A percentile compares a stretch with the other conserved stretches of the same genome.
Conservation (phyloP, 2,888 invertebrate genomes). For the Ophion ventricosus region DNA sequence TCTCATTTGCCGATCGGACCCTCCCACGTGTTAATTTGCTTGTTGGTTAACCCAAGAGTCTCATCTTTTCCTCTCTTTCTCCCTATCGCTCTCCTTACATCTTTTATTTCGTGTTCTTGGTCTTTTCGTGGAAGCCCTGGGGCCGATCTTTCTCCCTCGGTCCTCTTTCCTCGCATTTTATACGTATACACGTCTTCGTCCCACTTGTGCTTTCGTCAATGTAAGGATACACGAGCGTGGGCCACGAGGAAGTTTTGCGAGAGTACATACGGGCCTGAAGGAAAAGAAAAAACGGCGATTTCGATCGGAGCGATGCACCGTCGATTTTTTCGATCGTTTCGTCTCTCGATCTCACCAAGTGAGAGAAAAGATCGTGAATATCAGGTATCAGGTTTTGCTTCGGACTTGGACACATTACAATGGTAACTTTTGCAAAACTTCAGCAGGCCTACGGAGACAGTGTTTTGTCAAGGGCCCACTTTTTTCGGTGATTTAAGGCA, state of each 20-base stretch:
- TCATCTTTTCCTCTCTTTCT: slow-evolving; percentile 60
- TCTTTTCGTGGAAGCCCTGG: slow-evolving; percentile 67
- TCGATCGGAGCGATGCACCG: slow-evolving; percentile 44
- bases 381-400: too few species aligned
- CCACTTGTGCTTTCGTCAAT: slow-evolving; percentile 39
- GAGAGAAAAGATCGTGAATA: slow-evolving; percentile 1
- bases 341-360: slow-evolving; percentile 27
- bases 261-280: not conserved
- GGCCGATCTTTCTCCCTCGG: slow-evolving; percentile 50
- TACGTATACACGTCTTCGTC: slow-evolving; percentile 60
- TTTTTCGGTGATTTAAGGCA: too few species aligned
- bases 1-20: slow-evolving; percentile 81
- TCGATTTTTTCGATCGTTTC: slow-evolving; percentile 61
- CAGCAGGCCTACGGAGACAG: too few species aligned
- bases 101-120: slow-evolving; percentile 66
- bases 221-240: slow-evolving; percentile 30
- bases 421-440: too few species aligned
- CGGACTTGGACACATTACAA: too few species aligned
- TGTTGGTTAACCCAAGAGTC: slow-evolving; percentile 79
- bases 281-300: slow-evolving; percentile 1
- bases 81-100: slow-evolving; percentile 47
- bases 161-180: slow-evolving; percentile 55
- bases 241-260: not conserved
- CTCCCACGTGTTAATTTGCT: slow-evolving; percentile 83
- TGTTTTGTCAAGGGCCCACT: too few species aligned